Evolutionary conservation across 2,113 vertebrate genomes (phyloP), one percentile per base, ranked within the genome.

Genomic region (Tiliqua scincoides): DNA sequence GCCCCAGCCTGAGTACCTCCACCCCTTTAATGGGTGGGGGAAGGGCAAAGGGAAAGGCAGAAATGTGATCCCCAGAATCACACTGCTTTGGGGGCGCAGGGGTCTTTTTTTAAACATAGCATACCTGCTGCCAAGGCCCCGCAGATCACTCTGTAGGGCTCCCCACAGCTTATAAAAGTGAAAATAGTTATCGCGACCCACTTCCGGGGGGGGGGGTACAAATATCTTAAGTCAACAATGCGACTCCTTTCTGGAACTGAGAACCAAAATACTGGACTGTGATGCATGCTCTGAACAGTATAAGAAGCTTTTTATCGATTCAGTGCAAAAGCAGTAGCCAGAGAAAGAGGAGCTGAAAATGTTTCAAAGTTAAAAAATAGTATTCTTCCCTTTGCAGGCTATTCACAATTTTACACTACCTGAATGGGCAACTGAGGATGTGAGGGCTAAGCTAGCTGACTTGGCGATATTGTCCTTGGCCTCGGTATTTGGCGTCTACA

Each of bases 341-440:
- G 18, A 62, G 57, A 86, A 32, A 91, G 23, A 17, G 82, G 14
- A 62, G 21, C 57, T 11, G 4, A 71, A 7, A 23, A 87, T 62
- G 21, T 35, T 21, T 72, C 35, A 57, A 80, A 82, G 77, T 12
- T 63, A 78, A 30, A 89, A 90, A 2, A 20, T 76, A 72, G 87
- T 88, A 87, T 63, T 90, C 79, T 89, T 67, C 93, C 85, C 82
- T 59, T 67, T 87, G 10, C 61, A 96, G 97, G 95, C 93, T 88
- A 95, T 91, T 89, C 97, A 97, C 94, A 97, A 98, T 92, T 95
- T 96, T 92, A 95, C 96, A 83, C 93, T 97, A 92, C 97, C 97
- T 84, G 82, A 84, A 82, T 98, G 97, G 97, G 97, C 95, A 90
- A 96, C 96, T 91, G 93, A 91, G 57, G 95, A 96, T 7, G 95